Conservation (phyloP, 37 sponge, comb jelly and placozoan species). For the Ephydatia muelleri region DNA sequence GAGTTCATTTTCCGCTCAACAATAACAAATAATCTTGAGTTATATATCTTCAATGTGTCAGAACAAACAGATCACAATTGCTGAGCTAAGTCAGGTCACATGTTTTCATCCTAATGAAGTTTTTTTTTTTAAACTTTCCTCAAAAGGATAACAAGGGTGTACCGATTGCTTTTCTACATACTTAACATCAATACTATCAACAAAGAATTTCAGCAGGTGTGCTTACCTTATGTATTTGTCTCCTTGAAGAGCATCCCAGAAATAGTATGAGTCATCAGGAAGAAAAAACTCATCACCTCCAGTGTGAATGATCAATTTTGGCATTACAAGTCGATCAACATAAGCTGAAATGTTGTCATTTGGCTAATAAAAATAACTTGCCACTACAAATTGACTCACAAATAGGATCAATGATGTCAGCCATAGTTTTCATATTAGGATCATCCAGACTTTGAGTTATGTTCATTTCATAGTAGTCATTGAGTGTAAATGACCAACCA, state of each 20-base stretch:
- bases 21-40: no score
- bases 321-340: constrained; percentile 76
- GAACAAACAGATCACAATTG: no score
- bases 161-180: no score
- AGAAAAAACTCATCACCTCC: constrained; percentile 92
- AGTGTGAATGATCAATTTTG: constrained; percentile 77
- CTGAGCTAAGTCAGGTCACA: no score
- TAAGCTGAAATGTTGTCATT: constrained; percentile 66
- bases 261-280: constrained; percentile 88
- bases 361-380: no score
- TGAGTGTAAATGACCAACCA: constrained; percentile 93
- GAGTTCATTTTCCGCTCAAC: no score
- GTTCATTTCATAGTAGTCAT: constrained; percentile 81
- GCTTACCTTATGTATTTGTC: constrained; percentile 77
- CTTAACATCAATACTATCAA: no score
- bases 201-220: background rate
- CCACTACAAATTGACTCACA: constrained; percentile 28
- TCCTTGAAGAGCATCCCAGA: constrained; percentile 68
- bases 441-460: constrained; percentile 71
- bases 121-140: no score
- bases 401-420: constrained; percentile 78
- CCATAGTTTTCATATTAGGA: constrained; percentile 38
- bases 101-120: no score
- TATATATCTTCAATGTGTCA: no score
- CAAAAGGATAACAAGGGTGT: no score